Evolutionary conservation across 1,140 invertebrate species (phyloP), one percentile per base, ranked within the genome.

Genomic region (Lordiphosa stackelbergi): DNA sequence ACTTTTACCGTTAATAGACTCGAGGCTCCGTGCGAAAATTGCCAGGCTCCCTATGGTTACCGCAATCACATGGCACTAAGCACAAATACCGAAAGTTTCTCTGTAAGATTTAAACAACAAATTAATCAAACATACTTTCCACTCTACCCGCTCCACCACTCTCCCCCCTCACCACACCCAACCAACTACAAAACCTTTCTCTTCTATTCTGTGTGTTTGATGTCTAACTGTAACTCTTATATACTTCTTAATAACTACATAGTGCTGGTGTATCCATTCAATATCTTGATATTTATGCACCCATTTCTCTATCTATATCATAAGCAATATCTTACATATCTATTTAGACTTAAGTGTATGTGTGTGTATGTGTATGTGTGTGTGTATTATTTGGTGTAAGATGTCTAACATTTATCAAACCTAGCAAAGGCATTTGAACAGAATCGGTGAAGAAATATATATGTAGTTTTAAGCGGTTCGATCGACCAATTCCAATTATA

Each of bases 11-110:
- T 31, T 31, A 31, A 37, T 49, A 86, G 85, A 75, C 85, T 86
- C 31, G 63, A 70, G 63, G 66, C 70, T 70, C 85, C 85, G 58
- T 92, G 92, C 83, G 79, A 87, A 35, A 81, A 61, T 12, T 91
- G 91, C 77, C 89, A 88, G 47, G 78, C 89, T 10, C 90, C 92
- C 16, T 94, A 93, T 73, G 90, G 90, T 69, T 94, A 91, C 86
- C 90, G 89, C 73, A 91, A 93, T 88, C 90, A 93, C 70, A 88
- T 93, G 88, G 77, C 89, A 37, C 87, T 93, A 52, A 90, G 88
- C 51, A 87, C 85, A 40, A 87, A 93, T 69, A 87, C 89, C 48
- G 66, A 71, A 49, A 70, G 72, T 57, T 93, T 94, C 83, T 89
- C 90, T 69, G 89, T 91, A 88, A 89, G 86, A 49, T 31, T 37